A percentile compares a stretch with the other conserved stretches of the same genome.
These are phyloP conservation scores for Enteromius treurensis DNA, from an alignment of 2,797 vertebrate genomes.

Conservation along the genomic window DNA sequence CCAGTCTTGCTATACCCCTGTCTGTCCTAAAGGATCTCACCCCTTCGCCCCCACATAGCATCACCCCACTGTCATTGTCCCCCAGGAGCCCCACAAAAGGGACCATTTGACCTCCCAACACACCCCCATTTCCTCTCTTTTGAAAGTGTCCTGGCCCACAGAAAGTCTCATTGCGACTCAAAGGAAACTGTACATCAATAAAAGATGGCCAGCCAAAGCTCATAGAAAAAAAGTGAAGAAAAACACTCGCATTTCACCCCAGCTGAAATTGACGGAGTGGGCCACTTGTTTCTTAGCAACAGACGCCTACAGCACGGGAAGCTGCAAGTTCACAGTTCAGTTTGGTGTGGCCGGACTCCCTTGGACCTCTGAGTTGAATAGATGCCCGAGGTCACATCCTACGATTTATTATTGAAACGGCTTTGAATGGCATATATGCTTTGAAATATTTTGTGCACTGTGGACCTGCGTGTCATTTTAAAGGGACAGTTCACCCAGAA, in stretches of 20 bases:
- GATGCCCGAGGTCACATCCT: conserved; percentile 12
- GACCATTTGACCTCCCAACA: conserved; percentile 55
- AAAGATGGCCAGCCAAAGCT: conserved; percentile 60
- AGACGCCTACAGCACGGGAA: conserved; percentile 52
- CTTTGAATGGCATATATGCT: background rate
- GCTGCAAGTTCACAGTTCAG: conserved; percentile 45
- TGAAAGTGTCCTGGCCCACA: conserved; percentile 63
- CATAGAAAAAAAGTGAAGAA: conserved; percentile 52
- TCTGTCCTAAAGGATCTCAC: conserved; percentile 35
- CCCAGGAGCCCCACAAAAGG: conserved; percentile 53
- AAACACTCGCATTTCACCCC: conserved; percentile 54
- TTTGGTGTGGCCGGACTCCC: conserved; percentile 33
- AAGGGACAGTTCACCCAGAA: background rate
- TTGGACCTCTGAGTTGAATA: conserved; percentile 29
- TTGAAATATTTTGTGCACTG: background rate
- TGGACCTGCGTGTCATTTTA: background rate
- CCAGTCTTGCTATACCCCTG: conserved; percentile 15
- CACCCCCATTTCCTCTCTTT: conserved; percentile 60
- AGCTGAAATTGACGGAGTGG: conserved; percentile 51
- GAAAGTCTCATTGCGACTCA: conserved; percentile 64
- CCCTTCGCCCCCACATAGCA: conserved; percentile 47
- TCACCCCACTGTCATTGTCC: conserved; percentile 57
- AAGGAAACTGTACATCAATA: conserved; percentile 72
- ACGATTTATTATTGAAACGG: background rate
- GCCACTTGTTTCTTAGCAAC: conserved; percentile 60